A percentile compares a stretch with the other conserved stretches of the same genome.
Evolutionary conservation across 2,888 invertebrate species (phyloP).

Genomic region (Embidobia sp.): DNA sequence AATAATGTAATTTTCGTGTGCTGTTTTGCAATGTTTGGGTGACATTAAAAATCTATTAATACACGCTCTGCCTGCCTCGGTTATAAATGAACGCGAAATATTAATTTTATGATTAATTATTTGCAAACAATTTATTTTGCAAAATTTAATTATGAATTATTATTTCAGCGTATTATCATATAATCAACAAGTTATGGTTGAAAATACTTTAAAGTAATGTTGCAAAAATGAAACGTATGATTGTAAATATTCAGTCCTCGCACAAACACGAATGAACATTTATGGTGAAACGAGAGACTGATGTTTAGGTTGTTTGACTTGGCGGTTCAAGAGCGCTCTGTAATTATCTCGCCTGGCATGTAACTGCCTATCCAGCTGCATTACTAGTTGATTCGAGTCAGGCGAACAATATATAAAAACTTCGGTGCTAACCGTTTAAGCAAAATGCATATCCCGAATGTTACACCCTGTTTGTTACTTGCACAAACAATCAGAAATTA

Average conservation of each 20-base stretch:
- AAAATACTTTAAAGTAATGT: constrained; percentile 25
- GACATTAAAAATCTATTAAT: too few relatives aligned
- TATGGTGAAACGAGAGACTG: constrained; percentile 71
- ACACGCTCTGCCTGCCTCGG: too few relatives aligned
- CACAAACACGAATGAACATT: constrained; percentile 70
- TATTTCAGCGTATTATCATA: too few relatives aligned
- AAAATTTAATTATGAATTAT: too few relatives aligned
- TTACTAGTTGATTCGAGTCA: constrained; percentile 73
- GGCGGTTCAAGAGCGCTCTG: constrained; percentile 79
- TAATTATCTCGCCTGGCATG: constrained; percentile 81
- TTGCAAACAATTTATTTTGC: too few relatives aligned
- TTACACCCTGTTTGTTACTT: constrained; percentile 51
- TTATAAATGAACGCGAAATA: too few relatives aligned
- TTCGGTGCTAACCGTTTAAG: constrained; percentile 64
- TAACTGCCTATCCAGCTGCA: constrained; percentile 79
- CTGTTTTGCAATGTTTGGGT: too few relatives aligned
- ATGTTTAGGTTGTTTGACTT: constrained; percentile 81
- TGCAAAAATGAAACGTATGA: constrained; percentile 48
- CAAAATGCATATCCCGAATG: constrained; percentile 61
- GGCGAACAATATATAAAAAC: constrained; percentile 69
- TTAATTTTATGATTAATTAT: too few relatives aligned
- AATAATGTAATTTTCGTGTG: too few relatives aligned
- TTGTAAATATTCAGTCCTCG: constrained; percentile 65
- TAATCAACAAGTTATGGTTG: constrained; percentile 1
- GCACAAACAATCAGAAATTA: constrained; percentile 44